Evolutionary conservation across 1,140 invertebrate genomes (phyloP).

Genomic region (Ylistrum balloti): DNA sequence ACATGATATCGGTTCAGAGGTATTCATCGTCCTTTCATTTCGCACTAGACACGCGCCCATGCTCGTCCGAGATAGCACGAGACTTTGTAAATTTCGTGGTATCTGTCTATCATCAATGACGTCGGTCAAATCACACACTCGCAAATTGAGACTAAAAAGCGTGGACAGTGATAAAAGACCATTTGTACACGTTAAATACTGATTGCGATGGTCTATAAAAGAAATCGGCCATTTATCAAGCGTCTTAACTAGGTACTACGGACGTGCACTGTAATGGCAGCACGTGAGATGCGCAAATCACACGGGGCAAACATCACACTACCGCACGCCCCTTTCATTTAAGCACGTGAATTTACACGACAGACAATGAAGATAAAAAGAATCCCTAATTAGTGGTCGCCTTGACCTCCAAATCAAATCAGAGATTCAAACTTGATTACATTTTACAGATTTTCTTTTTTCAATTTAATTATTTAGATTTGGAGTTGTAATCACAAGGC

Average conservation of each 20-base stretch:
- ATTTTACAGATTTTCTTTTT: neutral
- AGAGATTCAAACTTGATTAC: neutral
- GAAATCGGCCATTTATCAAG: conserved; percentile 24
- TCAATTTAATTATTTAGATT: conserved; percentile 30
- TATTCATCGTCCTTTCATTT: conserved; percentile 18
- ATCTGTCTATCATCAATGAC: conserved; percentile 17
- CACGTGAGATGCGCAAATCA: neutral
- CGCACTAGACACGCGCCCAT: conserved; percentile 22
- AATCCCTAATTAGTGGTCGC: neutral
- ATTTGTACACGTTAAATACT: neutral
- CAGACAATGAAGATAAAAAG: neutral
- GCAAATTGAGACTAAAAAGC: conserved; percentile 34
- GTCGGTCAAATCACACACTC: conserved; percentile 30
- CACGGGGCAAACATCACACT: neutral
- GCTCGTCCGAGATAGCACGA: conserved; percentile 36
- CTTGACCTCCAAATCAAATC: neutral
- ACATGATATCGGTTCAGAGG: neutral
- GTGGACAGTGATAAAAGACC: conserved; percentile 16
- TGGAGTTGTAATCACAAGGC: conserved; percentile 26
- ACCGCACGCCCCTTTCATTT: neutral
- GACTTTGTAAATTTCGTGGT: conserved; percentile 38
- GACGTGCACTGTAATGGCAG: neutral
- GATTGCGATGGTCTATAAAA: conserved; percentile 13
- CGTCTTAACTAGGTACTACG: neutral
- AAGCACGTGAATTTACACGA: neutral